Evolutionary conservation across 2,888 invertebrate species (phyloP).

Genomic region (Tachystola acroxantha): DNA sequence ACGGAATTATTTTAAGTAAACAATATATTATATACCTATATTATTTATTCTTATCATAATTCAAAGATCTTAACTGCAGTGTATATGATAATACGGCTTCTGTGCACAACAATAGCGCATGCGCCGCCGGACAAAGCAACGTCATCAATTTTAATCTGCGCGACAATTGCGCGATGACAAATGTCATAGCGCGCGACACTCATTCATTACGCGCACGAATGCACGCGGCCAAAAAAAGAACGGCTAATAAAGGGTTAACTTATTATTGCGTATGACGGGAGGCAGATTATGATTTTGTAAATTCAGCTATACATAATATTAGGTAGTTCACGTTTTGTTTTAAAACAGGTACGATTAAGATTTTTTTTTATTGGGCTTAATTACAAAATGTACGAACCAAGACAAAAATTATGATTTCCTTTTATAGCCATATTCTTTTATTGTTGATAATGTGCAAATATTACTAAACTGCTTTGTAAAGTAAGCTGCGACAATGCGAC

Average conservation of each 20-base stretch:
- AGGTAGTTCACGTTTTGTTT: too few species aligned
- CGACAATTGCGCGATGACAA: slow-evolving; percentile 77
- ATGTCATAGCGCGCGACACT: slow-evolving; percentile 67
- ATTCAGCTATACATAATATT: background rate
- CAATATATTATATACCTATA: too few species aligned
- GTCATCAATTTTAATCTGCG: slow-evolving; percentile 77
- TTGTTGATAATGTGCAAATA: too few species aligned
- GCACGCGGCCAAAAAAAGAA: slow-evolving; percentile 54
- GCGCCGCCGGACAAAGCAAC: slow-evolving; percentile 63
- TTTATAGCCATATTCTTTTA: too few species aligned
- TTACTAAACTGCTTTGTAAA: too few species aligned
- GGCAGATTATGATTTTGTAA: slow-evolving; percentile 41
- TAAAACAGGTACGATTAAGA: too few species aligned
- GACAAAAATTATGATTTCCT: too few species aligned
- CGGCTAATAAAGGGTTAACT: slow-evolving; percentile 73
- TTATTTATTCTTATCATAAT: slow-evolving; percentile 31
- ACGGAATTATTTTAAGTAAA: too few species aligned
- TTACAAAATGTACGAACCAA: too few species aligned
- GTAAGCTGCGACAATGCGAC: too few species aligned
- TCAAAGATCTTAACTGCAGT: slow-evolving; percentile 42
- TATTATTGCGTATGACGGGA: slow-evolving; percentile 47
- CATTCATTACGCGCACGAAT: slow-evolving; percentile 66
- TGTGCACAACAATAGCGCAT: slow-evolving; percentile 48
- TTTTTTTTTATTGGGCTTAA: too few species aligned
- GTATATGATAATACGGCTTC: slow-evolving; percentile 51